Conservation (phyloP, 2,113 vertebrate genomes). For the Ploceus nigricollis region DNA sequence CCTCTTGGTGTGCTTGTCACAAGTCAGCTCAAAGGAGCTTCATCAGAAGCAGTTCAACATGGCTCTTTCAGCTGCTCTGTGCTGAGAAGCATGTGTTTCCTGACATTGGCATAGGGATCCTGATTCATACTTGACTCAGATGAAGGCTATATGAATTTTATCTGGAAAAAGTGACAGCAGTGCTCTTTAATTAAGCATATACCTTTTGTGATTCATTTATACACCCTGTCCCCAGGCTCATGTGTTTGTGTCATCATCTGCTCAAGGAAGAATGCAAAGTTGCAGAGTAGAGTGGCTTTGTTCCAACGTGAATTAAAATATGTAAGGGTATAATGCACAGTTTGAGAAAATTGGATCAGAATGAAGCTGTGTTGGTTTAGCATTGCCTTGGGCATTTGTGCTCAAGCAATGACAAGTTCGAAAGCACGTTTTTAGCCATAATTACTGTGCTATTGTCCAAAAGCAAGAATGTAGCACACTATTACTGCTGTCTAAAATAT, state of each 20-base stretch:
- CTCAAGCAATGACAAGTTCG: constrained; percentile 45
- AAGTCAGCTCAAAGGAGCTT: background rate
- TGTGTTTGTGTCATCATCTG: constrained; percentile 22
- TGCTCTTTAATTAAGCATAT: constrained; percentile 28
- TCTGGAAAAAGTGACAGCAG: constrained; percentile 52
- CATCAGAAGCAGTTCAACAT: background rate
- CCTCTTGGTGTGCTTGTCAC: background rate
- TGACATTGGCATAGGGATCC: background rate
- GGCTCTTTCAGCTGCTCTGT: background rate
- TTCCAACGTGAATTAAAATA: constrained; percentile 37
- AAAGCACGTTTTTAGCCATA: background rate
- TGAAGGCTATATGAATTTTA: background rate
- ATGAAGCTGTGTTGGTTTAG: constrained; percentile 10
- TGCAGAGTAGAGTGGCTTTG: constrained; percentile 37
- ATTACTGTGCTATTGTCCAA: background rate
- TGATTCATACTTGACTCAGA: constrained; percentile 31
- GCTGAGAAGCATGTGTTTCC: background rate
- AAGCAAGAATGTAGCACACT: background rate
- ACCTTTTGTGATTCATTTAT: constrained; percentile 39
- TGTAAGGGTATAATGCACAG: background rate
- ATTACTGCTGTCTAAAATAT: background rate
- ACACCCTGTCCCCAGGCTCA: constrained; percentile 34
- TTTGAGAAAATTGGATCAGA: constrained; percentile 2
- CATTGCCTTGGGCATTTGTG: background rate
- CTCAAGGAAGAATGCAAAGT: constrained; percentile 7